These are phyloP conservation scores for Anguilla rostrata DNA, from an alignment of 2,113 vertebrate genomes.

Conservation along the genomic window DNA sequence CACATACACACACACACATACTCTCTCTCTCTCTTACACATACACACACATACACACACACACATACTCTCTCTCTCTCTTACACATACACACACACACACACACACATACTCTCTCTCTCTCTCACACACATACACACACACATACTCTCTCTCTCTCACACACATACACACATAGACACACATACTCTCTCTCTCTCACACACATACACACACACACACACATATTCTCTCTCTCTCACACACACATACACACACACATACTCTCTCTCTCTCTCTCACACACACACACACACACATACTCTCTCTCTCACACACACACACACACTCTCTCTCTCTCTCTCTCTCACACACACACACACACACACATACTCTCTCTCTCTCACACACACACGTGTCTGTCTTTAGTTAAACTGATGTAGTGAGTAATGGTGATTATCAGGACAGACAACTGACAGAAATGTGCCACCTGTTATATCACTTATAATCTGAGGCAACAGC, in stretches of 20 bases:
- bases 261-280: no score
- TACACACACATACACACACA: neutral
- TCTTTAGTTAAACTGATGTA: no score
- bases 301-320: neutral
- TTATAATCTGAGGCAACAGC: constrained; percentile 2
- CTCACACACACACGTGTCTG: neutral
- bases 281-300: neutral
- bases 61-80: no score
- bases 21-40: no score
- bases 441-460: neutral
- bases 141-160: neutral
- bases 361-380: neutral
- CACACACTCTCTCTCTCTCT: neutral
- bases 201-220: neutral
- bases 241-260: no score
- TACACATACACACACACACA: neutral
- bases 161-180: neutral
- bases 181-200: neutral
- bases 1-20: no score
- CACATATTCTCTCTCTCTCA: neutral
- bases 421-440: neutral
- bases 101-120: neutral
- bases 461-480: neutral
- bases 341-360: neutral
- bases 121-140: neutral